These are phyloP conservation scores for Chrysaora quinquecirrha DNA, from an alignment of 30 jellyfish, hydroid and myxozoan species.

Conservation along the genomic window DNA sequence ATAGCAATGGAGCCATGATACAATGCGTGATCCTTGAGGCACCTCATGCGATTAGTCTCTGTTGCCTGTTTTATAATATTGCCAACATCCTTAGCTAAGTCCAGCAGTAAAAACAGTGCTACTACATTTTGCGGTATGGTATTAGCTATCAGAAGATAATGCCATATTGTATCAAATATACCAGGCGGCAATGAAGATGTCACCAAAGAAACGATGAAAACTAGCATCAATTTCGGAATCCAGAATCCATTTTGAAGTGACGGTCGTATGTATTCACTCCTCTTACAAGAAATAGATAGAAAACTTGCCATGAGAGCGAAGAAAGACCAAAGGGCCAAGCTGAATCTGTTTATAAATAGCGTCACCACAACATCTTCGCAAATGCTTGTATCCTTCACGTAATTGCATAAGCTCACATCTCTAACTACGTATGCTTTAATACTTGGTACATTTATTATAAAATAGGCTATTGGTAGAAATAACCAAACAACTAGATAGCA, in stretches of 20 bases:
- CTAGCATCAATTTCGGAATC: slow-evolving; percentile 83
- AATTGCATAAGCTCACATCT: slow-evolving; percentile 79
- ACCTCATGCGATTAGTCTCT: background rate
- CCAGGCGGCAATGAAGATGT: slow-evolving; percentile 93
- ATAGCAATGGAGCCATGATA: slow-evolving; percentile 5
- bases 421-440: slow-evolving; percentile 61
- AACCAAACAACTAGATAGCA: slow-evolving; percentile 40
- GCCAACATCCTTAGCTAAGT: slow-evolving; percentile 40
- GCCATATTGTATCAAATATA: slow-evolving; percentile 80
- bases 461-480: slow-evolving; percentile 48
- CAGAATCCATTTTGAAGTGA: slow-evolving; percentile 87
- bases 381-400: slow-evolving; percentile 40
- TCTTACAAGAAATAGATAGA: slow-evolving; percentile 31
- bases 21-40: background rate
- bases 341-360: slow-evolving; percentile 71
- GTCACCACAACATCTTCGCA: slow-evolving; percentile 76
- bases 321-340: slow-evolving; percentile 76
- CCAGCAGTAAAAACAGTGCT: slow-evolving; percentile 56
- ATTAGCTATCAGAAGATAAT: slow-evolving; percentile 19
- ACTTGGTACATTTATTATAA: slow-evolving; percentile 42
- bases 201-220: slow-evolving; percentile 64
- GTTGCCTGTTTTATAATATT: background rate
- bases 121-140: slow-evolving; percentile 40
- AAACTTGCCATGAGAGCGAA: slow-evolving; percentile 64
- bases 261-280: slow-evolving; percentile 37